phyloP scores from a whole-genome alignment of 2,113 vertebrate species.

The Chionodraco myersi region DNA sequence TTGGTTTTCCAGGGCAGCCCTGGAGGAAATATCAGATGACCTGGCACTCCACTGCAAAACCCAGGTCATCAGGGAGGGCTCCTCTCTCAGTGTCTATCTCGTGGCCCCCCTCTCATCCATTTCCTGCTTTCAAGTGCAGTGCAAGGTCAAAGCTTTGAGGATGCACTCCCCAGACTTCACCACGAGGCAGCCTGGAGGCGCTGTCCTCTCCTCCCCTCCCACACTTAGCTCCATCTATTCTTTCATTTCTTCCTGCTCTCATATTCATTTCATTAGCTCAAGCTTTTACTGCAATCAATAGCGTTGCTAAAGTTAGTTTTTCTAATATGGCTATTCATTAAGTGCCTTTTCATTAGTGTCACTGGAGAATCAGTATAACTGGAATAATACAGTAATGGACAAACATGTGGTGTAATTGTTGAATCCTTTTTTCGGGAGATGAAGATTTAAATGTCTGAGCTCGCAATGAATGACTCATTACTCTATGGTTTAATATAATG shows the following conservation, averaged over 20 bases:
- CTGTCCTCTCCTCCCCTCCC: constrained; percentile 64
- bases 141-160: constrained; percentile 84
- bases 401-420: constrained; percentile 69
- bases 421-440: constrained; percentile 25
- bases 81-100: constrained; percentile 66
- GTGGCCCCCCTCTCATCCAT: constrained; percentile 66
- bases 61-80: constrained; percentile 79
- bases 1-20: constrained; percentile 82
- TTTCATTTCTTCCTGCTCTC: constrained; percentile 68
- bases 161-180: constrained; percentile 77
- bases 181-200: constrained; percentile 78
- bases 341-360: constrained; percentile 80
- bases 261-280: constrained; percentile 80
- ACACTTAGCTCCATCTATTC: constrained; percentile 64
- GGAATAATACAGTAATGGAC: constrained; percentile 72
- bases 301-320: constrained; percentile 73
- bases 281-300: constrained; percentile 81
- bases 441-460: constrained; percentile 46
- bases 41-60: constrained; percentile 76
- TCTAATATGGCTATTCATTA: constrained; percentile 75
- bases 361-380: constrained; percentile 66
- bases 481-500: constrained; percentile 50
- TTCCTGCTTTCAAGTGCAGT: constrained; percentile 83
- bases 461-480: constrained; percentile 44
- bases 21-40: constrained; percentile 87